phyloP scores from a whole-genome alignment of 1,140 invertebrate genomes.

The Adoxophyes honmai region DNA sequence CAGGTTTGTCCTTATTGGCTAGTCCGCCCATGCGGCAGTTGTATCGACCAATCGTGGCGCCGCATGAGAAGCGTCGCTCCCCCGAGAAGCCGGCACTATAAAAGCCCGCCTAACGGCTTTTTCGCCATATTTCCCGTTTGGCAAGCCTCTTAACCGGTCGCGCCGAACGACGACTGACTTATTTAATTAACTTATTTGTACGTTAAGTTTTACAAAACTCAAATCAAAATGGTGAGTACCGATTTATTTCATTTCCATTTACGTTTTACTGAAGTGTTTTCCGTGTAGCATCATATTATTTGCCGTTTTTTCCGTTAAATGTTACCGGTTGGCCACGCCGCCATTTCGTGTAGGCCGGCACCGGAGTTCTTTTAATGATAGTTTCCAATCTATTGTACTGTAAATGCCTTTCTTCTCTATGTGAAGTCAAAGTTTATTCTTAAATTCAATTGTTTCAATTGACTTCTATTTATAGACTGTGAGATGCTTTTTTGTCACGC shows the following conservation, averaged over 20 bases:
- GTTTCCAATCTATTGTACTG: neutral
- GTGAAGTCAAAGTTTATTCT: neutral
- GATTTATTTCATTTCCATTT: slow-evolving; percentile 20
- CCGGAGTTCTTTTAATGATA: neutral
- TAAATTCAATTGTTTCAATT: neutral
- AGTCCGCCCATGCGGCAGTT: slow-evolving; percentile 59
- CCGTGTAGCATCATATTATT: neutral
- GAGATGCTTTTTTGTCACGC: neutral
- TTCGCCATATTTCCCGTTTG: slow-evolving; percentile 60
- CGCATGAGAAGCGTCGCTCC: slow-evolving; percentile 47
- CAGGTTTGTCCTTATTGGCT: slow-evolving; percentile 61
- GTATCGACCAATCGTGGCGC: slow-evolving; percentile 45
- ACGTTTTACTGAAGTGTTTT: neutral
- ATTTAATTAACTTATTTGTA: slow-evolving; percentile 70
- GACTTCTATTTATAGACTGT: neutral
- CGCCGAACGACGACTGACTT: slow-evolving; percentile 71
- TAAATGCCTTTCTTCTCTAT: neutral
- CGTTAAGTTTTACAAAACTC: slow-evolving; percentile 68
- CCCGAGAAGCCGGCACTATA: slow-evolving; percentile 46
- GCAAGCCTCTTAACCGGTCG: slow-evolving; percentile 72
- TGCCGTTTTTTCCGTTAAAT: slow-evolving; percentile 20
- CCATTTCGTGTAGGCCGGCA: slow-evolving; percentile 46
- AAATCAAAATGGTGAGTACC: slow-evolving; percentile 70
- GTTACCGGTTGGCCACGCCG: slow-evolving; percentile 51
- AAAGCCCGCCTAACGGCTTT: slow-evolving; percentile 55